Evolutionary conservation across 2,797 vertebrate genomes (phyloP).

Genomic region (Ctenopoma kingsleyae): DNA sequence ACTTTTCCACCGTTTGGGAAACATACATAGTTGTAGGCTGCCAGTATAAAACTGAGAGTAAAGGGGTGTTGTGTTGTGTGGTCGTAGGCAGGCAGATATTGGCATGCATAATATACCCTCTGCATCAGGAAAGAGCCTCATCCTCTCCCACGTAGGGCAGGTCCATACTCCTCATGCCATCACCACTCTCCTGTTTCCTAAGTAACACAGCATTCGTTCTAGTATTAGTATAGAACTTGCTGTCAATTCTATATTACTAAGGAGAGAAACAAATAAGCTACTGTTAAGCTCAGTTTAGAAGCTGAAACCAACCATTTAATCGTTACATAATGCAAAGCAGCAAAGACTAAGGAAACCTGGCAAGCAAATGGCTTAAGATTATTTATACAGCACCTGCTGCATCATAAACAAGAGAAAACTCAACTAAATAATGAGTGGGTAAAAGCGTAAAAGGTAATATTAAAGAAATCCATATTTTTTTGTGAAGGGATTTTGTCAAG

Average conservation of each 20-base stretch:
- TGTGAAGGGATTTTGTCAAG: not conserved
- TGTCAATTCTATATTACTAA: slow-evolving; percentile 11
- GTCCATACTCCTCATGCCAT: slow-evolving; percentile 86
- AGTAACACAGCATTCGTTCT: slow-evolving; percentile 59
- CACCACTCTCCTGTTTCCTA: slow-evolving; percentile 93
- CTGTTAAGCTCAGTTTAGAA: slow-evolving; percentile 25
- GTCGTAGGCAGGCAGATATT: slow-evolving; percentile 46
- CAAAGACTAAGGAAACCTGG: not conserved
- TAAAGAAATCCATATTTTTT: not conserved
- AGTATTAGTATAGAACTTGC: not conserved
- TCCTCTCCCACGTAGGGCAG: slow-evolving; percentile 90
- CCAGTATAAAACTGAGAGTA: slow-evolving; percentile 55
- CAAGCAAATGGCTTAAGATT: slow-evolving; percentile 28
- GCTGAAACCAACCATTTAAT: slow-evolving; percentile 18
- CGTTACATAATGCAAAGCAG: slow-evolving; percentile 26
- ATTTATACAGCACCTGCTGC: slow-evolving; percentile 4
- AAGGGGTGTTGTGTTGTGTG: slow-evolving; percentile 66
- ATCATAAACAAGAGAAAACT: not conserved
- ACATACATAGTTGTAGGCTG: slow-evolving; percentile 22
- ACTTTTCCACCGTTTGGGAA: slow-evolving; percentile 38
- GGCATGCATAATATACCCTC: slow-evolving; percentile 42
- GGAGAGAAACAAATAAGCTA: not conserved
- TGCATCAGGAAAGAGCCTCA: slow-evolving; percentile 90
- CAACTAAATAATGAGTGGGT: not conserved
- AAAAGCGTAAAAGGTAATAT: not conserved